phyloP scores from a whole-genome alignment of 2,888 invertebrate species.

The Himalopsyche kuldschensis region DNA sequence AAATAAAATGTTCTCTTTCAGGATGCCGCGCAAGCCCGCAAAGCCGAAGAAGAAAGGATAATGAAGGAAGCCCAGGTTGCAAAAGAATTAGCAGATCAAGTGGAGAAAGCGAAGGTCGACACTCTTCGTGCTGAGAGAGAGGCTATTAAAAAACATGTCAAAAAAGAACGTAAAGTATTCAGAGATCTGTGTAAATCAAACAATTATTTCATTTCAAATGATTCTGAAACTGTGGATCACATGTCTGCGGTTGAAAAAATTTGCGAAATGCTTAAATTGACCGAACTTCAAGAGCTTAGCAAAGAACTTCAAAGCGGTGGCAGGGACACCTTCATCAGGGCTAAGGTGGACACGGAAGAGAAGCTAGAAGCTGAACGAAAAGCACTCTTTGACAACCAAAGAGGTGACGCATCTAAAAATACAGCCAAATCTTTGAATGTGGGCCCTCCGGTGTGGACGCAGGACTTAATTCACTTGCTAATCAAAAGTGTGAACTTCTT shows the following conservation, averaged over 20 bases:
- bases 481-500: constrained; percentile 98
- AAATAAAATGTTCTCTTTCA: constrained; percentile 41
- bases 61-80: constrained; percentile 72
- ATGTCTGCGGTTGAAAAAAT: constrained; percentile 93
- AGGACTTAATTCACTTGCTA: constrained; percentile 82
- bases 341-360: constrained; percentile 72
- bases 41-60: constrained; percentile 81
- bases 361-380: constrained; percentile 77
- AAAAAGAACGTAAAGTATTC: constrained; percentile 82
- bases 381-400: constrained; percentile 54
- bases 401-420: constrained; percentile 13
- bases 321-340: constrained; percentile 66
- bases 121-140: constrained; percentile 84
- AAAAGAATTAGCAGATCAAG: constrained; percentile 77
- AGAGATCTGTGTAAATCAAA: constrained; percentile 78
- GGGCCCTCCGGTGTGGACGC: constrained; percentile 72
- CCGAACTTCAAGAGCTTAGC: constrained; percentile 76
- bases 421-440: constrained; percentile 51
- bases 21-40: constrained; percentile 78
- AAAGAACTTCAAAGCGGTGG: constrained; percentile 67
- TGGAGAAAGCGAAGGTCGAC: constrained; percentile 80
- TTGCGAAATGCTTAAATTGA: constrained; percentile 75
- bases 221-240: constrained; percentile 74
- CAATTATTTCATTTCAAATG: constrained; percentile 75
- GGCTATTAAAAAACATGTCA: constrained; percentile 78